Percentiles rank a stretch among this genome's conserved stretches.
Conservation (phyloP, 2,797 vertebrate species). For the Trichosurus vulpecula region DNA sequence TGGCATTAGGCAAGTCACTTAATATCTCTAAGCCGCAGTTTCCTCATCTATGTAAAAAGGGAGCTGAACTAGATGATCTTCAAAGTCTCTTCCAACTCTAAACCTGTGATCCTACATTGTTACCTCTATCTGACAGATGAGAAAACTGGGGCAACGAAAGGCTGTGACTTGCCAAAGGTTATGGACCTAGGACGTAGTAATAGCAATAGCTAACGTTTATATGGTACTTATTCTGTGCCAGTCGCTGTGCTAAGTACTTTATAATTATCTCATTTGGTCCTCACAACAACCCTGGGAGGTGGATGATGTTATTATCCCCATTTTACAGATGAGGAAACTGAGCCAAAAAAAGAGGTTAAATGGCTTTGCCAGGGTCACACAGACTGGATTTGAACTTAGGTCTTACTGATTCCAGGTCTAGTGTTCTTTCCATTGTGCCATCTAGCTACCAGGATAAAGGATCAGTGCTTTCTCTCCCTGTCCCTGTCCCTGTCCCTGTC, state of each 20-base stretch:
- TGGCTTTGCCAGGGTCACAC: too few relatives aligned
- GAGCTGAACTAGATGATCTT: background rate
- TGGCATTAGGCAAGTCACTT: background rate
- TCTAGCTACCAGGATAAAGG: too few relatives aligned
- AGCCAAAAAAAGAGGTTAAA: background rate
- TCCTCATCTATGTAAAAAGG: background rate
- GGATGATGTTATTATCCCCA: background rate
- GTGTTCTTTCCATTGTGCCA: too few relatives aligned
- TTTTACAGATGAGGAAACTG: background rate
- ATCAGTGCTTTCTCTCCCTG: too few relatives aligned
- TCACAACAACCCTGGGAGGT: background rate
- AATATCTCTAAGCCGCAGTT: background rate
- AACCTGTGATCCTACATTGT: background rate
- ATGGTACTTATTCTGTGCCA: background rate
- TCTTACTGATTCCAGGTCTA: too few relatives aligned
- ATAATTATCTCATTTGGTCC: background rate
- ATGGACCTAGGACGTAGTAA: background rate
- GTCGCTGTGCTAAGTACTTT: background rate
- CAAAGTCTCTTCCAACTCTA: background rate
- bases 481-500: too few relatives aligned
- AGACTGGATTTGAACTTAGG: too few relatives aligned
- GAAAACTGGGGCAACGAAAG: background rate
- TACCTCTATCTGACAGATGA: background rate
- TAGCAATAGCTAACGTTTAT: background rate
- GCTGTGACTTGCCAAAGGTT: background rate